Percentiles rank a stretch among this genome's conserved stretches.
Conservation (phyloP, 1,140 invertebrate species). For the Tribolium madens region DNA sequence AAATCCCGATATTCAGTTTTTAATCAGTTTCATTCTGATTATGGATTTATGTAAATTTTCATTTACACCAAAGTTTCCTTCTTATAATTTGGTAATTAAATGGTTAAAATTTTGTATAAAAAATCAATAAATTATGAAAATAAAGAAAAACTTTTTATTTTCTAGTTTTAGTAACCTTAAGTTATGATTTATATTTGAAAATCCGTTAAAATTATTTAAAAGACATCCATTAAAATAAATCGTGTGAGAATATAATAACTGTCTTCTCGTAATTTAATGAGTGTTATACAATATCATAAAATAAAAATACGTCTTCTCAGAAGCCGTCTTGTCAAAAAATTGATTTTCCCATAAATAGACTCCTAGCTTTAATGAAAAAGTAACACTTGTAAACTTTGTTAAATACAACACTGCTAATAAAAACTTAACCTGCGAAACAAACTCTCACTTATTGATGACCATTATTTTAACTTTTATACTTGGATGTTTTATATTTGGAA, state of each 20-base stretch:
- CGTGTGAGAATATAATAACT: not conserved
- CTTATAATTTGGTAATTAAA: not conserved
- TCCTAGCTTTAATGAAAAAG: not conserved
- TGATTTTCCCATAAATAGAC: not conserved
- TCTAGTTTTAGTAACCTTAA: not conserved
- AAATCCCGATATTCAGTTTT: too few species aligned
- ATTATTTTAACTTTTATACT: not conserved
- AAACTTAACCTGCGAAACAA: not conserved
- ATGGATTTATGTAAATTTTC: not conserved
- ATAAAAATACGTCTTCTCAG: conserved; percentile 10
- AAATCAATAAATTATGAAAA: not conserved
- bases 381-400: not conserved
- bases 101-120: not conserved
- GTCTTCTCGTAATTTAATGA: conserved; percentile 13
- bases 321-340: not conserved
- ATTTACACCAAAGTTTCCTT: not conserved
- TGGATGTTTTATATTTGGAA: too few species aligned
- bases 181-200: not conserved
- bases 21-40: not conserved
- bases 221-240: not conserved
- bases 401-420: not conserved
- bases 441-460: not conserved
- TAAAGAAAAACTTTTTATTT: not conserved
- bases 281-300: conserved; percentile 1
- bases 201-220: not conserved